Percentiles rank a stretch among this genome's conserved stretches.
Conservation (phyloP, 2,113 vertebrate genomes). For the Sphaerodactylus townsendi region DNA sequence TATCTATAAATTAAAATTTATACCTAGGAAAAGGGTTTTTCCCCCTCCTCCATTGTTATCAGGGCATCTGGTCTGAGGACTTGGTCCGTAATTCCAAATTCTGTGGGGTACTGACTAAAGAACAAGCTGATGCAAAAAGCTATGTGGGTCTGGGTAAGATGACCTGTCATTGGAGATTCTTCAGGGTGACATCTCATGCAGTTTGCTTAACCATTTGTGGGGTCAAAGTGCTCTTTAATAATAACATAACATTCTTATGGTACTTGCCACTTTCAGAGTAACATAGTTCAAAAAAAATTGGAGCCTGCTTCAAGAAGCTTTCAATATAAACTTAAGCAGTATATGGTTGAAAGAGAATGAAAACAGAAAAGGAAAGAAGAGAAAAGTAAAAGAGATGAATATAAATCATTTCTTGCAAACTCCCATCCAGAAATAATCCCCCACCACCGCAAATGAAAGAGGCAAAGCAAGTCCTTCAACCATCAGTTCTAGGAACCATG, state of each 20-base stretch:
- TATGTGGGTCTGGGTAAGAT: neutral
- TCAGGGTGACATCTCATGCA: neutral
- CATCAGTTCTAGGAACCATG: too few species aligned
- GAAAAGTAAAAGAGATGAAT: neutral
- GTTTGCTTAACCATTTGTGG: neutral
- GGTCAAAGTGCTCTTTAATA: neutral
- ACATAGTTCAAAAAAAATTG: neutral
- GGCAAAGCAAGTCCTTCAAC: too few species aligned
- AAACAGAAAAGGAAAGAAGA: neutral
- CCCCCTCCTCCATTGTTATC: neutral
- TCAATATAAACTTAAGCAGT: neutral
- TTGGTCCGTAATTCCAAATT: neutral
- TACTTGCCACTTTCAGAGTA: neutral
- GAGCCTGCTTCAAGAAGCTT: neutral
- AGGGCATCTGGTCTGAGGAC: conserved; percentile 1
- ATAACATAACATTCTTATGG: neutral
- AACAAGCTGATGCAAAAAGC: neutral
- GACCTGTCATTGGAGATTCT: neutral
- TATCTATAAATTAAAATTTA: neutral
- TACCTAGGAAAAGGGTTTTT: neutral
- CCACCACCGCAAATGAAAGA: too few species aligned
- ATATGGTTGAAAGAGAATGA: neutral
- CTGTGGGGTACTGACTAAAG: neutral
- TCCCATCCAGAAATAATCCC: too few species aligned
- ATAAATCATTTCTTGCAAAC: neutral